A percentile compares a stretch with the other conserved stretches of the same genome.
phyloP scores from a whole-genome alignment of 2,888 invertebrate genomes.

The Drosophila cognata region DNA sequence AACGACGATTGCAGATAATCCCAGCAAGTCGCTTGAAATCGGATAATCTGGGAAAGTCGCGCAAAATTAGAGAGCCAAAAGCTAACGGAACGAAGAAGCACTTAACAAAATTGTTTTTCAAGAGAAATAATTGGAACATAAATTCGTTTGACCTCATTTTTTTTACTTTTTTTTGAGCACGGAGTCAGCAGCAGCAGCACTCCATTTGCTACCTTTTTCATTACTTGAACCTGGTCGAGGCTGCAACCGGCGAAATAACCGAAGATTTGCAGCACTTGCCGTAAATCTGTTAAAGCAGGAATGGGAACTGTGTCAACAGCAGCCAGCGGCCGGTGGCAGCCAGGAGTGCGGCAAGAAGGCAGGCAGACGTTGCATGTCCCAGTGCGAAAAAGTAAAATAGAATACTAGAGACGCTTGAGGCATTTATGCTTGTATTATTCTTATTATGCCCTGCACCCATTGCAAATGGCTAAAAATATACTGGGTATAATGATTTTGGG shows the following conservation, averaged over 20 bases:
- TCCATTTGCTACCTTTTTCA: slow-evolving; percentile 17
- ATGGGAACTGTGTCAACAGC: slow-evolving; percentile 61
- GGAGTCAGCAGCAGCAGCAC: slow-evolving; percentile 19
- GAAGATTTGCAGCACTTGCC: slow-evolving; percentile 41
- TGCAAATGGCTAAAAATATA: not conserved
- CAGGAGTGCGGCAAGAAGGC: slow-evolving; percentile 27
- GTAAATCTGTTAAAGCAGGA: slow-evolving; percentile 54
- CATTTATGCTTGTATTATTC: slow-evolving; percentile 58
- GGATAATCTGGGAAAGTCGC: slow-evolving; percentile 18
- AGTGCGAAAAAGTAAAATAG: slow-evolving; percentile 44
- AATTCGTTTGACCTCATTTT: slow-evolving; percentile 50
- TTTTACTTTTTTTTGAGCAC: slow-evolving; percentile 13
- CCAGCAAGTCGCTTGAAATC: slow-evolving; percentile 4
- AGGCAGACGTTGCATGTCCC: slow-evolving; percentile 21
- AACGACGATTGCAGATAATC: slow-evolving; percentile 18
- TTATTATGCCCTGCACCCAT: slow-evolving; percentile 36
- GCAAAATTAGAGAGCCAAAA: not conserved
- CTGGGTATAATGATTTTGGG: not conserved
- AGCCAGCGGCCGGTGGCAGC: slow-evolving; percentile 11
- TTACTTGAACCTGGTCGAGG: slow-evolving; percentile 35
- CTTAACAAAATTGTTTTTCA: slow-evolving; percentile 57
- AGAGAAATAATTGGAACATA: slow-evolving; percentile 56
- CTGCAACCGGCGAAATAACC: slow-evolving; percentile 3
- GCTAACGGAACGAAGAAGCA: slow-evolving; percentile 38
- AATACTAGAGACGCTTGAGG: slow-evolving; percentile 49